Conservation (phyloP, 2,888 invertebrate species). For the Rhimphoctona megacephalus region DNA sequence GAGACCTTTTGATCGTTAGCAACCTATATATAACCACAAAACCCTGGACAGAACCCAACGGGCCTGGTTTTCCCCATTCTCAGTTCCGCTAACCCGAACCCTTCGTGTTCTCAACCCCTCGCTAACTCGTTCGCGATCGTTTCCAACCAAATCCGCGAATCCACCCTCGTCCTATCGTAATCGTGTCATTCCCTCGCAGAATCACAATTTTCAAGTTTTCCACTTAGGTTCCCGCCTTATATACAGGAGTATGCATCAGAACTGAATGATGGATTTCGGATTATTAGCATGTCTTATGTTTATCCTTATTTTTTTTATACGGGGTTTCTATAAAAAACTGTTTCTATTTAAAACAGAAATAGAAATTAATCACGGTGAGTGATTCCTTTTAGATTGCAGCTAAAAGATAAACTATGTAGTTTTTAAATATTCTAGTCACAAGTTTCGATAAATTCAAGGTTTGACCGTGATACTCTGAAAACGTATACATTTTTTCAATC, state of each 20-base stretch:
- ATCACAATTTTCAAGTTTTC: slow-evolving; percentile 26
- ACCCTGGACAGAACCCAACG: slow-evolving; percentile 62
- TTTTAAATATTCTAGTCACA: neutral
- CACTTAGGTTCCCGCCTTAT: neutral
- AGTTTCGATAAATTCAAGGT: neutral
- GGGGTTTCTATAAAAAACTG: neutral
- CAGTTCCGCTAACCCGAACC: slow-evolving; percentile 24
- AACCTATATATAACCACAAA: slow-evolving; percentile 22
- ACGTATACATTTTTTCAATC: neutral
- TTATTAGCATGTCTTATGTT: neutral
- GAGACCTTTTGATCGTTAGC: slow-evolving; percentile 20
- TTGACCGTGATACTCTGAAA: neutral
- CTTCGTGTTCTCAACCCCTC: neutral
- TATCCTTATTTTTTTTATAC: neutral
- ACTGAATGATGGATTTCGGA: neutral
- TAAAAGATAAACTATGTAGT: neutral
- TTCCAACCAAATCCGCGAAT: slow-evolving; percentile 16
- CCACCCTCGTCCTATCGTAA: neutral
- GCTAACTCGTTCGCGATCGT: neutral
- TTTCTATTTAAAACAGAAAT: neutral
- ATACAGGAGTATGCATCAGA: neutral
- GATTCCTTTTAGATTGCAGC: neutral
- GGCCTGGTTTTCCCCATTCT: slow-evolving; percentile 42
- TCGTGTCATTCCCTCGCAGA: slow-evolving; percentile 9
- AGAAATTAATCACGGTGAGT: neutral